phyloP scores from a whole-genome alignment of 2,113 vertebrate species.

The Prolemur simus region DNA sequence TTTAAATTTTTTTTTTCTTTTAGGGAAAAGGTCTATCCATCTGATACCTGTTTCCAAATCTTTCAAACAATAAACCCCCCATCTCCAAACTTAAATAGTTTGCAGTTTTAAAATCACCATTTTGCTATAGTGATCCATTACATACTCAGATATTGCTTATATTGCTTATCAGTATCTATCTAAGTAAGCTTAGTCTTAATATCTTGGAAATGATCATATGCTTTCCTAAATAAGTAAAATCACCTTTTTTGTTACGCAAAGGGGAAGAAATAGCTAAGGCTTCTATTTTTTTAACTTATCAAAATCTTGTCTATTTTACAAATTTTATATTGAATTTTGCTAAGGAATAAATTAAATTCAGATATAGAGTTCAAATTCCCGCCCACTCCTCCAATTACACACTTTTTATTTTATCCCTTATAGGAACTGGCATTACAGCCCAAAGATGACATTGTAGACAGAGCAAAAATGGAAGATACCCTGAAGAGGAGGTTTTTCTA shows the following conservation, averaged over 20 bases:
- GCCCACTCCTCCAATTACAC: not conserved
- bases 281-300: not conserved
- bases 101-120: not conserved
- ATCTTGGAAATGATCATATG: not conserved
- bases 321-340: conserved; percentile 35
- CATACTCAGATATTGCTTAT: not conserved
- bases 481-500: conserved; percentile 97
- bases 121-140: not conserved
- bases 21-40: not conserved
- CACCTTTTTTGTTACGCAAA: not conserved
- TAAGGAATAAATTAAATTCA: not conserved
- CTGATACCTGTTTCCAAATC: not conserved
- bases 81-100: not conserved
- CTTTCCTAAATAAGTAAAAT: conserved; percentile 4
- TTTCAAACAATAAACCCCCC: not conserved
- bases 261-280: not conserved
- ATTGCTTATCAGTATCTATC: not conserved
- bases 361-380: not conserved
- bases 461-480: conserved; percentile 98
- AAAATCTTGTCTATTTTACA: conserved; percentile 15
- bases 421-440: conserved; percentile 96
- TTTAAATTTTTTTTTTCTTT: not conserved
- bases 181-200: not conserved
- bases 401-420: not conserved
- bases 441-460: conserved; percentile 96